Evolutionary conservation across 2,888 invertebrate species (phyloP), one percentile per base, ranked within the genome.

Genomic region (Polydrusus tereticollis): DNA sequence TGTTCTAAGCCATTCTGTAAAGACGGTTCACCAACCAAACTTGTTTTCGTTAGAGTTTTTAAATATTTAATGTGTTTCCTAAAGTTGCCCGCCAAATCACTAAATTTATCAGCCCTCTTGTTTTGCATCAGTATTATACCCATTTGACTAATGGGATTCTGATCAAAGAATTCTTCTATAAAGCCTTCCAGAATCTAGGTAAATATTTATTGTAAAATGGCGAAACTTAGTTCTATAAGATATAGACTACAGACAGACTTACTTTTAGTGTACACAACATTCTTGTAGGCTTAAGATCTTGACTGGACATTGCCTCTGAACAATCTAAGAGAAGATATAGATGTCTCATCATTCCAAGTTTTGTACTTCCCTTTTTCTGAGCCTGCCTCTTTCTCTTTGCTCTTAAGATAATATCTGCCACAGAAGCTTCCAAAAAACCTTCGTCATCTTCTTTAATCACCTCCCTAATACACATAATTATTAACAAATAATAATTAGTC

Each of bases 261-360:
- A 96, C 96, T 89, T 97, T 98, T 1, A 95, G 83, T 3, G 95
- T 92, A 81, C 97, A 96, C 2, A 95, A 82, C 75, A 97, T 90
- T 76, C 98, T 87, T 2, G 95, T 96, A 0, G 99, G 99, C 86
- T 97, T 98, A 57, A 99, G 87, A 86, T 99, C 98, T 82, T 97
- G 97, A 78, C 94, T 94, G 41, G 90, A 90, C 99, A 99, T 99
- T 1, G 96, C 91, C 81, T 95, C 94, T 0, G 99, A 99, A 83
- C 95, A 93, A 85, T 99, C 99, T 2, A 99, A 86, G 20, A 99
- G 90, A 1, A 99, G 86, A 82, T 93, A 95, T 66, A 99, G 85
- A 86, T 99, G 98, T 57, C 99, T 89, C 99, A 99, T 99, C 97
- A 99, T 99, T 38, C 99, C 99, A 33, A 99, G 89, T 69, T 97